These are phyloP conservation scores for Nanger granti DNA, from an alignment of 2,113 vertebrate species.

Conservation along the genomic window DNA sequence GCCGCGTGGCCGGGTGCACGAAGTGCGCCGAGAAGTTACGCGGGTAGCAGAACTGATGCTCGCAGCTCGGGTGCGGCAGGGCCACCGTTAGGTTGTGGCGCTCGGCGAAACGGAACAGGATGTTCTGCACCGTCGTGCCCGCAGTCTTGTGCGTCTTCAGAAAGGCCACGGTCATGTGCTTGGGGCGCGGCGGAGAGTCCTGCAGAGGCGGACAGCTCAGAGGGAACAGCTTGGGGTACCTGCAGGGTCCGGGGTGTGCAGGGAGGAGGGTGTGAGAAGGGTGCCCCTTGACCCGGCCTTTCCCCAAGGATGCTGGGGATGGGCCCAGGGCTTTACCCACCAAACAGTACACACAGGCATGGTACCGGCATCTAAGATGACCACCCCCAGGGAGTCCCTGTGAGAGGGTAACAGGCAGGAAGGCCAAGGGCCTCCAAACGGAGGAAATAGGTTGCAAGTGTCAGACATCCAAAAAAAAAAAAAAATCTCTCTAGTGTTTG, in stretches of 20 bases:
- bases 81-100: conserved; percentile 87
- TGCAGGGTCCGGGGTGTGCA: conserved; percentile 37
- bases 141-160: conserved; percentile 93
- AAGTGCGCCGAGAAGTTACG: conserved; percentile 82
- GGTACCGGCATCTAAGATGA: neutral
- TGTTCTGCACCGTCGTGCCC: conserved; percentile 89
- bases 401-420: neutral
- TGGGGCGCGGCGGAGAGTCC: conserved; percentile 66
- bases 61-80: conserved; percentile 81
- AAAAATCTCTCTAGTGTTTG: neutral
- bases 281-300: accelerated
- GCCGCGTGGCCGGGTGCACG: conserved; percentile 84
- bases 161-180: conserved; percentile 86
- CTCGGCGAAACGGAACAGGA: conserved; percentile 90
- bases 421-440: neutral
- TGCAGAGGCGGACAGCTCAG: conserved; percentile 68
- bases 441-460: neutral
- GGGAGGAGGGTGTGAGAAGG: neutral
- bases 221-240: conserved; percentile 79
- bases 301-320: neutral
- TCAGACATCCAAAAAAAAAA: too few relatives aligned
- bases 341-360: neutral
- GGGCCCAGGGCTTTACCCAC: too few relatives aligned
- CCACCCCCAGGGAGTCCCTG: neutral
- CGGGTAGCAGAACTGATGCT: conserved; percentile 91